These are phyloP conservation scores for Gulo gulo DNA, from an alignment of 2,113 vertebrate species.

Conservation along the genomic window DNA sequence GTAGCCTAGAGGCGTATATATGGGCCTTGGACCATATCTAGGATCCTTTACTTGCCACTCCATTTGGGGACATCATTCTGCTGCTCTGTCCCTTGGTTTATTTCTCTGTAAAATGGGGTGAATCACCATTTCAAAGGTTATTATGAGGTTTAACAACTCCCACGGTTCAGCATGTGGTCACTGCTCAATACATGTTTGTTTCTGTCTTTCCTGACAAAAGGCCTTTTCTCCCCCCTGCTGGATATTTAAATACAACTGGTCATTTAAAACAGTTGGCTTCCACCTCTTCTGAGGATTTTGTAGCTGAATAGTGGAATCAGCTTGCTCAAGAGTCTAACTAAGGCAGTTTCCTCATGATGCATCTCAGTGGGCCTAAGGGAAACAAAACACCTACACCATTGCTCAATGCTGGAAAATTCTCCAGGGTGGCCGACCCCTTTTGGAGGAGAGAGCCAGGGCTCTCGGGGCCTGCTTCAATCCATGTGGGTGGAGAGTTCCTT, in stretches of 20 bases:
- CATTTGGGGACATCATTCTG: not conserved
- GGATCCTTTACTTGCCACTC: not conserved
- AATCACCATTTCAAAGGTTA: not conserved
- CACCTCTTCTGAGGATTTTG: constrained; percentile 33
- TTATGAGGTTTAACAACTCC: not conserved
- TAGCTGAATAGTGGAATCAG: not conserved
- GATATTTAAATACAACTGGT: not conserved
- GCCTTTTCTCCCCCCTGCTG: not conserved
- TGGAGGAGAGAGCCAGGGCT: not conserved
- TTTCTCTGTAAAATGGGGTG: constrained; percentile 19
- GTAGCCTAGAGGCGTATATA: accelerated
- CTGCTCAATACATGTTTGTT: not conserved
- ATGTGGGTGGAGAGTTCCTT: not conserved
- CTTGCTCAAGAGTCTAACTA: constrained; percentile 47
- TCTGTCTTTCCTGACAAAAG: constrained; percentile 15
- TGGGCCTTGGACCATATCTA: not conserved
- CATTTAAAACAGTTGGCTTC: constrained; percentile 6
- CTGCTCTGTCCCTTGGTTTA: not conserved
- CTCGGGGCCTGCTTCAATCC: not conserved
- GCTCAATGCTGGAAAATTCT: constrained; percentile 63
- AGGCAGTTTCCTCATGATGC: constrained; percentile 55
- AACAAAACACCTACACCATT: constrained; percentile 59
- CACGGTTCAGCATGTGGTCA: not conserved
- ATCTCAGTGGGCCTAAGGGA: constrained; percentile 38
- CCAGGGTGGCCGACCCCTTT: constrained; percentile 9